These are phyloP conservation scores for Otus scops DNA, from an alignment of 2,797 vertebrate genomes.

Conservation along the genomic window DNA sequence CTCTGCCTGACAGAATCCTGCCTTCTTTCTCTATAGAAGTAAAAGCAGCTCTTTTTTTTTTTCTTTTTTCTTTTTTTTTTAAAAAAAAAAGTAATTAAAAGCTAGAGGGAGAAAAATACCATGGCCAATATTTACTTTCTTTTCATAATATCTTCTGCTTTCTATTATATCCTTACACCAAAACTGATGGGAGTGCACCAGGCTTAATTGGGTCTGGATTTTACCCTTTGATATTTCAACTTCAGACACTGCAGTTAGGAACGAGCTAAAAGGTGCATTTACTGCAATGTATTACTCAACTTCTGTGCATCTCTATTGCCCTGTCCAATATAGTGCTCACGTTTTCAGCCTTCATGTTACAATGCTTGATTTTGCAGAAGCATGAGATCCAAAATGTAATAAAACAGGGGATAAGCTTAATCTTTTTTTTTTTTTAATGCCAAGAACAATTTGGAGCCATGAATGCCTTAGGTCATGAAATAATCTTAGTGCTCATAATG, in stretches of 20 bases:
- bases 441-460: background rate
- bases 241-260: background rate
- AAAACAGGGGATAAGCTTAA: background rate
- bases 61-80: too few species aligned
- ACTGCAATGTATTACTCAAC: background rate
- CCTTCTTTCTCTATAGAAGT: background rate
- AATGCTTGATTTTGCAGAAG: background rate
- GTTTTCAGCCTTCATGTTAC: background rate
- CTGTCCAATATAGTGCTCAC: background rate
- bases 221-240: background rate
- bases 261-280: background rate
- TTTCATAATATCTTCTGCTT: background rate
- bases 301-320: background rate
- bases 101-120: background rate
- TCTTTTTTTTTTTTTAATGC: slow-evolving; percentile 14
- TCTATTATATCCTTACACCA: background rate
- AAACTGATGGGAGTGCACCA: background rate
- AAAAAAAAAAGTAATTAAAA: background rate
- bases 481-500: slow-evolving; percentile 17
- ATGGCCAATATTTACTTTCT: background rate
- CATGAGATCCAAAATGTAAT: background rate
- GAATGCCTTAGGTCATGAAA: background rate
- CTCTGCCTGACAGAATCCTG: background rate
- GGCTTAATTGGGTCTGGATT: background rate
- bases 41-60: background rate